These are phyloP conservation scores for Rhagophthalmus giganteus DNA, from an alignment of 2,888 invertebrate species.

Conservation along the genomic window DNA sequence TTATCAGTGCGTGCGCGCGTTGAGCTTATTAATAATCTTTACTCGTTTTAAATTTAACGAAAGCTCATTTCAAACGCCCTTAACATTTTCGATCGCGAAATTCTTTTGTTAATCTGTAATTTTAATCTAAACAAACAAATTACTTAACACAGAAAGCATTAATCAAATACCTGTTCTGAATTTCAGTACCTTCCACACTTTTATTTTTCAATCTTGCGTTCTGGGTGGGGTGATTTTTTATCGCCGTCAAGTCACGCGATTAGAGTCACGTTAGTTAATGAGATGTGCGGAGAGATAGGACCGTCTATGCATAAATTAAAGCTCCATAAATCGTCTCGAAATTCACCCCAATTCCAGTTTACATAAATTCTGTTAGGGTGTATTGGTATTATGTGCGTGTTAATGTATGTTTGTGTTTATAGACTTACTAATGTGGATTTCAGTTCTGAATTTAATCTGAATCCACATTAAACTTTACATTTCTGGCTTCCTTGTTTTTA, in stretches of 20 bases:
- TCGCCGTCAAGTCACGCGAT: slow-evolving; percentile 36
- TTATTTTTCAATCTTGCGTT: slow-evolving; percentile 12
- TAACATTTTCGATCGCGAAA: neutral
- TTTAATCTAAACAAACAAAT: slow-evolving; percentile 18
- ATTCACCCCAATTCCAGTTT: slow-evolving; percentile 18
- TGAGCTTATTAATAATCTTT: slow-evolving; percentile 6
- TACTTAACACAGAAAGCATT: slow-evolving; percentile 14
- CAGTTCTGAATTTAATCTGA: neutral
- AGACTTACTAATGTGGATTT: neutral
- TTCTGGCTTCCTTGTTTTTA: too few relatives aligned
- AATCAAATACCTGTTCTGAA: slow-evolving; percentile 10
- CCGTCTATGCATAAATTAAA: slow-evolving; percentile 38
- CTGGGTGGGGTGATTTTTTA: slow-evolving; percentile 29
- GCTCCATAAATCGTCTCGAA: slow-evolving; percentile 34
- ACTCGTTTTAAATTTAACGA: slow-evolving; percentile 3
- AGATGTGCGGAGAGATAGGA: slow-evolving; percentile 38
- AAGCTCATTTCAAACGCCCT: neutral
- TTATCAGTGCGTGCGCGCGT: slow-evolving; percentile 9
- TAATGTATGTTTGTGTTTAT: neutral
- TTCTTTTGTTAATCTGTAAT: slow-evolving; percentile 7
- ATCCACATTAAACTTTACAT: neutral
- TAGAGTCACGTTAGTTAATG: slow-evolving; percentile 38
- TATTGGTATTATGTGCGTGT: neutral
- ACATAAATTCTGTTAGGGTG: slow-evolving; percentile 8
- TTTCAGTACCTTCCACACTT: slow-evolving; percentile 11